Percentiles rank a stretch among this genome's conserved stretches.
These are phyloP conservation scores for Neria commutata DNA, from an alignment of 2,888 invertebrate species.

Conservation along the genomic window DNA sequence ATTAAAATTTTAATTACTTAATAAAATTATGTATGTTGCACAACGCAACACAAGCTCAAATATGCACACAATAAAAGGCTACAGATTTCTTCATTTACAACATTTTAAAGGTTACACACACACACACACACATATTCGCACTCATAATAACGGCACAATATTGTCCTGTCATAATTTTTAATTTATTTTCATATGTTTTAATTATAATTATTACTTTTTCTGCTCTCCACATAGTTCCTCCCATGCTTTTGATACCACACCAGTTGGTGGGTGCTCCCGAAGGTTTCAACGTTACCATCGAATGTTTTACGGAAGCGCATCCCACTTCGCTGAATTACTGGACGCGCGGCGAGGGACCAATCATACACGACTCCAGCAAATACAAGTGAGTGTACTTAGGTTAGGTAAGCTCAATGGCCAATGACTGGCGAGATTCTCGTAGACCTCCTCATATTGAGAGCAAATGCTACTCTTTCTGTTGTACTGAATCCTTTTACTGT, in stretches of 20 bases:
- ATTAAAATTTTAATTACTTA: background rate
- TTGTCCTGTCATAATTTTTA: background rate
- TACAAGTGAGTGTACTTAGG: conserved; percentile 71
- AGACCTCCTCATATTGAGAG: no score
- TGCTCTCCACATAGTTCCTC: conserved; percentile 80
- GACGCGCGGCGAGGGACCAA: conserved; percentile 85
- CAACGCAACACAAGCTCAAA: background rate
- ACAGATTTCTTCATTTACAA: no score
- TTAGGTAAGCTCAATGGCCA: no score
- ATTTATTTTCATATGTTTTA: background rate
- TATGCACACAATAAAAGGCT: no score
- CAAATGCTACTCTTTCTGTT: background rate
- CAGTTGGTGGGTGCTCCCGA: conserved; percentile 86
- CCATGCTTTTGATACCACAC: conserved; percentile 90
- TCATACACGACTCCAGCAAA: conserved; percentile 85
- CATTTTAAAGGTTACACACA: no score
- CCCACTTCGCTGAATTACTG: conserved; percentile 90
- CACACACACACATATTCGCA: background rate
- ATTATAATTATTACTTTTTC: conserved; percentile 9
- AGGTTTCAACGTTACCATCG: conserved; percentile 82
- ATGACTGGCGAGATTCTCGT: no score
- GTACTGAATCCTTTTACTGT: no score
- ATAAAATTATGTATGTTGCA: background rate
- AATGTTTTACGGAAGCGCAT: conserved; percentile 92
- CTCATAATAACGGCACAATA: no score